These are phyloP conservation scores for Callosobruchus maculatus DNA, from an alignment of 2,888 invertebrate genomes.

Conservation along the genomic window DNA sequence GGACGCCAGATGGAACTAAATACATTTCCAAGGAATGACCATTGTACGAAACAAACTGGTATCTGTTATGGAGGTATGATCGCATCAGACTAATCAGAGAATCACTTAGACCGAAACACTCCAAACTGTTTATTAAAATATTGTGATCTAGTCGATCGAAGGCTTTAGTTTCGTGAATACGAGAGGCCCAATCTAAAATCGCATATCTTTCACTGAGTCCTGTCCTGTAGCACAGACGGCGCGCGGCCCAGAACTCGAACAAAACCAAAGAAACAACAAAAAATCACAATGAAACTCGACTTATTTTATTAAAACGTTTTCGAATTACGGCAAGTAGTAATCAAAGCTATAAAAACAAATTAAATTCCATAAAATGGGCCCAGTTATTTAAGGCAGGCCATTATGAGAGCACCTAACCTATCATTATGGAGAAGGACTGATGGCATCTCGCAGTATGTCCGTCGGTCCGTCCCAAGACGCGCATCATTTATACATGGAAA, in stretches of 20 bases:
- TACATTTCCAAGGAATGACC: too few species aligned
- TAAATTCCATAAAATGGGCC: slow-evolving; percentile 51
- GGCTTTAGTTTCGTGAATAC: too few species aligned
- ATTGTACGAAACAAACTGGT: too few species aligned
- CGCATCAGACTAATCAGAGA: too few species aligned
- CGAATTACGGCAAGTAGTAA: slow-evolving; percentile 50
- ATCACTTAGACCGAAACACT: too few species aligned
- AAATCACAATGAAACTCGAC: slow-evolving; percentile 37
- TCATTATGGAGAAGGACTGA: slow-evolving; percentile 42
- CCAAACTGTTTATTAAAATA: too few species aligned
- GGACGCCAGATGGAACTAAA: too few species aligned
- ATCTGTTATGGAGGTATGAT: too few species aligned
- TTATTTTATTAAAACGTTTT: slow-evolving; percentile 49
- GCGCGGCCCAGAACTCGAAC: neutral
- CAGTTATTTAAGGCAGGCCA: slow-evolving; percentile 50
- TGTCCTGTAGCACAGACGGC: neutral
- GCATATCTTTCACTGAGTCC: too few species aligned
- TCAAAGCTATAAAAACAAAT: slow-evolving; percentile 54
- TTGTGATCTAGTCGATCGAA: too few species aligned
- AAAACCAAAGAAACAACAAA: slow-evolving; percentile 15
- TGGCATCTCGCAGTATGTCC: slow-evolving; percentile 29
- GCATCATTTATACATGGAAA: slow-evolving; percentile 15
- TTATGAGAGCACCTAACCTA: slow-evolving; percentile 48
- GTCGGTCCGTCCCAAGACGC: neutral
- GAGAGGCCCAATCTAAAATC: too few species aligned